phyloP scores from a whole-genome alignment of 1,140 invertebrate genomes.

The Drosophila arawakana region DNA sequence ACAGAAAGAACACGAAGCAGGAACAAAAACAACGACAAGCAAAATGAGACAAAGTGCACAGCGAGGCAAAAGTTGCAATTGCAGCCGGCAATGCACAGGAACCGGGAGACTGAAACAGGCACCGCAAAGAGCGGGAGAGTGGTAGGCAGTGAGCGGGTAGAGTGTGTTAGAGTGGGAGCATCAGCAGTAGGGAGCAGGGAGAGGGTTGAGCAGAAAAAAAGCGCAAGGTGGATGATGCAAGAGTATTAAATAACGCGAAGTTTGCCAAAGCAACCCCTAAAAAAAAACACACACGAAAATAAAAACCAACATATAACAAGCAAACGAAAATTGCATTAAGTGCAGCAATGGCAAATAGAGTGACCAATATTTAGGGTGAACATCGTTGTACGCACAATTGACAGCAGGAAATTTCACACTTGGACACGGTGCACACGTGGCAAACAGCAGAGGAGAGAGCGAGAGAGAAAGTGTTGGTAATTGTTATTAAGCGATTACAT shows the following conservation, averaged over 20 bases:
- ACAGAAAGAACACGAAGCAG: background rate
- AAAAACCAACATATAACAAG: background rate
- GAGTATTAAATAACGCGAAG: constrained; percentile 66
- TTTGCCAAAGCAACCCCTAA: constrained; percentile 58
- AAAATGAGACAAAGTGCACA: constrained; percentile 30
- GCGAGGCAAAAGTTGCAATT: constrained; percentile 42
- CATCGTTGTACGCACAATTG: constrained; percentile 67
- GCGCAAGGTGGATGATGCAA: constrained; percentile 79
- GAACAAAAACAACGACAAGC: constrained; percentile 14
- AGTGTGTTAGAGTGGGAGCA: constrained; percentile 34
- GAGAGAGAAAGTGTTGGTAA: constrained; percentile 27
- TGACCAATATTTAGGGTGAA: constrained; percentile 38
- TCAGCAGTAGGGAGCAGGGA: constrained; percentile 17
- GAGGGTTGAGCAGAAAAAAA: constrained; percentile 45
- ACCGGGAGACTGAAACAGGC: constrained; percentile 1
- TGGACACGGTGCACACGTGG: constrained; percentile 40
- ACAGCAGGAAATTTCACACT: constrained; percentile 71
- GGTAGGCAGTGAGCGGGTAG: background rate
- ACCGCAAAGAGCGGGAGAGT: background rate
- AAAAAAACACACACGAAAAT: constrained; percentile 34
- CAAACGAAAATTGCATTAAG: constrained; percentile 71
- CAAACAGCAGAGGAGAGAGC: constrained; percentile 7
- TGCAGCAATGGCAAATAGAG: constrained; percentile 35
- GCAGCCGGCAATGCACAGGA: constrained; percentile 30
- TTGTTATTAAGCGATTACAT: constrained; percentile 63